These are phyloP conservation scores for Calidris pugnax DNA, from an alignment of 2,113 vertebrate genomes.

Conservation along the genomic window DNA sequence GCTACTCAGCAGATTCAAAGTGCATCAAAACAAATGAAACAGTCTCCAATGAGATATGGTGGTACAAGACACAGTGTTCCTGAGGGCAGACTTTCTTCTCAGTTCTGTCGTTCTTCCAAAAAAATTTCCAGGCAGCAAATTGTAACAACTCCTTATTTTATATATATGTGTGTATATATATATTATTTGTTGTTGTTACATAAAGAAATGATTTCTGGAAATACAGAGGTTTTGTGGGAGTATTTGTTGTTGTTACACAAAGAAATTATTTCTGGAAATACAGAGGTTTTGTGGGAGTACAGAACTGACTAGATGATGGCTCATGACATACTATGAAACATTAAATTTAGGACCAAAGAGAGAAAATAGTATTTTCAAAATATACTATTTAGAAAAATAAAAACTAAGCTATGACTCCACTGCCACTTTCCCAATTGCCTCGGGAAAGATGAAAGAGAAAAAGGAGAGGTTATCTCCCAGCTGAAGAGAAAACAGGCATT, in stretches of 20 bases:
- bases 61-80: background rate
- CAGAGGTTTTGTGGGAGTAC: background rate
- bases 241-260: no score
- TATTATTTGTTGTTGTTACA: background rate
- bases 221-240: background rate
- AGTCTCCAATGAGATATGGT: slow-evolving; percentile 10
- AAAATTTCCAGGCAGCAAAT: background rate
- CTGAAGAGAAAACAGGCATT: background rate
- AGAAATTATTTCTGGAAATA: background rate
- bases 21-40: slow-evolving; percentile 34
- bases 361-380: background rate
- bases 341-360: background rate
- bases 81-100: slow-evolving; percentile 22
- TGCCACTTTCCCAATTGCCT: background rate
- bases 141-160: background rate
- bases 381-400: background rate
- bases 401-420: background rate
- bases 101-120: background rate
- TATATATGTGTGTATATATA: background rate
- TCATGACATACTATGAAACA: background rate
- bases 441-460: background rate
- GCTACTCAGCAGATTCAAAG: slow-evolving; percentile 42
- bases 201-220: background rate
- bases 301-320: background rate
- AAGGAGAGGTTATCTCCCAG: background rate